Evolutionary conservation across 2,113 vertebrate genomes (phyloP).

Genomic region (Tricholaema leucomelas): DNA sequence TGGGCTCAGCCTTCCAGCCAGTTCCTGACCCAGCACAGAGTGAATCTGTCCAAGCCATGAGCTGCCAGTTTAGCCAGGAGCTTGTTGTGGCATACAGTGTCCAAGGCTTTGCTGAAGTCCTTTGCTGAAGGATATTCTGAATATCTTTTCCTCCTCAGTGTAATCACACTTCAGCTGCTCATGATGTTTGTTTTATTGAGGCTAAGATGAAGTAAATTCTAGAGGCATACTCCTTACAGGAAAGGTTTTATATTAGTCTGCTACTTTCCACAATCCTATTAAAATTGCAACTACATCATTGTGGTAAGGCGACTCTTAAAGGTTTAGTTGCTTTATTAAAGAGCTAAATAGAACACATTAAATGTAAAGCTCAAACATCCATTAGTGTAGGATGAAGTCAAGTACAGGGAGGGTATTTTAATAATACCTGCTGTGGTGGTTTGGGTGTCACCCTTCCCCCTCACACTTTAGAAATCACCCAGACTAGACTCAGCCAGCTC

Average conservation of each 20-base stretch:
- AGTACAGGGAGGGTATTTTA: conserved; percentile 25
- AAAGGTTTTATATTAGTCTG: conserved; percentile 52
- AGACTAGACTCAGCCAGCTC: too few species aligned
- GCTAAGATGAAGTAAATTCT: not conserved
- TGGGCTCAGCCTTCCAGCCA: too few species aligned
- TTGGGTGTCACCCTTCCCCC: too few species aligned
- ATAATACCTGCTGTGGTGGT: too few species aligned
- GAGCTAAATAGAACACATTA: conserved; percentile 50
- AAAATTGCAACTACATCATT: conserved; percentile 61
- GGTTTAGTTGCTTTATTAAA: conserved; percentile 41
- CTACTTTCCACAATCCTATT: conserved; percentile 43
- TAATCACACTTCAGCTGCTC: conserved; percentile 28
- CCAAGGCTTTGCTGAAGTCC: too few species aligned
- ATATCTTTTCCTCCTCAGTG: not conserved
- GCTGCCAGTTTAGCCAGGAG: too few species aligned
- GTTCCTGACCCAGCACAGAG: too few species aligned
- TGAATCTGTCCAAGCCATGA: too few species aligned
- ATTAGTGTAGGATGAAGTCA: conserved; percentile 39
- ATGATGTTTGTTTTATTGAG: conserved; percentile 27
- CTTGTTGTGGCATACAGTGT: too few species aligned
- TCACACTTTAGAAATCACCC: too few species aligned
- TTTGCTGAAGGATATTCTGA: not conserved
- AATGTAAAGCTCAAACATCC: conserved; percentile 37
- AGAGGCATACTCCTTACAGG: conserved; percentile 1
- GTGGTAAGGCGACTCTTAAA: conserved; percentile 40